Conservation (phyloP, 2,113 vertebrate genomes). For the Phaethon lepturus region DNA sequence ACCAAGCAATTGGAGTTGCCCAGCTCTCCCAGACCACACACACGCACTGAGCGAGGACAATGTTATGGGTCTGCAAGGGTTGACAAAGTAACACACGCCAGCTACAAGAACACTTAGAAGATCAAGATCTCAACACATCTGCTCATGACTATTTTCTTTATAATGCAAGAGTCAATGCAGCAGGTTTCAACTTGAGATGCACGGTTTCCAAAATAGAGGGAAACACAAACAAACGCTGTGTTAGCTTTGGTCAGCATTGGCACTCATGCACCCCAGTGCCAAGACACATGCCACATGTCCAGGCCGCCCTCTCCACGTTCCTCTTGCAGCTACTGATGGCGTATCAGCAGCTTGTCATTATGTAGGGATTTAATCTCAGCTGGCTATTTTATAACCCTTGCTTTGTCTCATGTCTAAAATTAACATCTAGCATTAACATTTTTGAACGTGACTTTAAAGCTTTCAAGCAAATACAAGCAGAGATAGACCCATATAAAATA, state of each 20-base stretch:
- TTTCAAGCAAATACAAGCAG: conserved; percentile 64
- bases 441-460: conserved; percentile 78
- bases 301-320: conserved; percentile 30
- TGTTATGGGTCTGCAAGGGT: background rate
- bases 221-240: background rate
- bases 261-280: background rate
- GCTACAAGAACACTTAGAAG: background rate
- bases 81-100: background rate
- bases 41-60: accelerated
- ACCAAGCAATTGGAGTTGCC: background rate
- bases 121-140: background rate
- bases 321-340: conserved; percentile 75
- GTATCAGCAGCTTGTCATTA: conserved; percentile 76
- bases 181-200: background rate
- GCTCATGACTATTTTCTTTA: background rate
- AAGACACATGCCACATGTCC: conserved; percentile 50
- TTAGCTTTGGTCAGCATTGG: background rate
- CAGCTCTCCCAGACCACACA: conserved; percentile 19
- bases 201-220: background rate
- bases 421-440: conserved; percentile 87
- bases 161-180: background rate
- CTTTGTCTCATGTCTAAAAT: conserved; percentile 85
- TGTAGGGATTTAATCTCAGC: conserved; percentile 73
- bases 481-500: conserved; percentile 68
- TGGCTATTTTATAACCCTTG: conserved; percentile 77